phyloP scores from a whole-genome alignment of 2,797 vertebrate species.

The Chelmon rostratus region DNA sequence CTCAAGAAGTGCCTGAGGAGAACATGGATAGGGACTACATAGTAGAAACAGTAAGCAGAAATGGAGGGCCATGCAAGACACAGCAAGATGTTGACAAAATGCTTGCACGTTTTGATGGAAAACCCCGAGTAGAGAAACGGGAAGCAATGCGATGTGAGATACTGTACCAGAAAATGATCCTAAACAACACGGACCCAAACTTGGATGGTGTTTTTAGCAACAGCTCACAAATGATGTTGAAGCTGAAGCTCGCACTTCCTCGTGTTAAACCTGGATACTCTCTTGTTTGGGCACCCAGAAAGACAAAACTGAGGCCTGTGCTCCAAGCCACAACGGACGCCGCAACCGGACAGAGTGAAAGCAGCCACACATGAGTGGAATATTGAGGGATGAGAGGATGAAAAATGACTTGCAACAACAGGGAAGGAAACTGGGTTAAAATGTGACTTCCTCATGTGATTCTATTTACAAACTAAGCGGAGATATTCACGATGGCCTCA shows the following conservation, averaged over 20 bases:
- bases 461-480: background rate
- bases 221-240: slow-evolving; percentile 65
- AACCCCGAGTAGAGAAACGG: slow-evolving; percentile 66
- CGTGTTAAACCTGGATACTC: slow-evolving; percentile 74
- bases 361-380: background rate
- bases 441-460: slow-evolving; percentile 26
- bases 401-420: background rate
- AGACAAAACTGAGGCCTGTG: slow-evolving; percentile 2
- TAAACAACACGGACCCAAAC: slow-evolving; percentile 73
- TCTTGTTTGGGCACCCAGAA: slow-evolving; percentile 67
- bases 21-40: slow-evolving; percentile 74
- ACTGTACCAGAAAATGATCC: slow-evolving; percentile 81
- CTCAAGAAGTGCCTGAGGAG: slow-evolving; percentile 35
- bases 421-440: background rate
- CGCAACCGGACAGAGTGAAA: background rate
- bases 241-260: slow-evolving; percentile 82
- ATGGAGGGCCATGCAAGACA: slow-evolving; percentile 84
- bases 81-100: slow-evolving; percentile 83
- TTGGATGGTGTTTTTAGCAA: slow-evolving; percentile 40
- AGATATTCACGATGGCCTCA: slow-evolving; percentile 22
- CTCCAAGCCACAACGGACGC: accelerated
- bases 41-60: slow-evolving; percentile 67
- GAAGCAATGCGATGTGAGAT: slow-evolving; percentile 83
- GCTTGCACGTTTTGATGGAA: slow-evolving; percentile 76
- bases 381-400: background rate